phyloP scores from a whole-genome alignment of 2,797 vertebrate genomes.

The Nyctalus aviator region DNA sequence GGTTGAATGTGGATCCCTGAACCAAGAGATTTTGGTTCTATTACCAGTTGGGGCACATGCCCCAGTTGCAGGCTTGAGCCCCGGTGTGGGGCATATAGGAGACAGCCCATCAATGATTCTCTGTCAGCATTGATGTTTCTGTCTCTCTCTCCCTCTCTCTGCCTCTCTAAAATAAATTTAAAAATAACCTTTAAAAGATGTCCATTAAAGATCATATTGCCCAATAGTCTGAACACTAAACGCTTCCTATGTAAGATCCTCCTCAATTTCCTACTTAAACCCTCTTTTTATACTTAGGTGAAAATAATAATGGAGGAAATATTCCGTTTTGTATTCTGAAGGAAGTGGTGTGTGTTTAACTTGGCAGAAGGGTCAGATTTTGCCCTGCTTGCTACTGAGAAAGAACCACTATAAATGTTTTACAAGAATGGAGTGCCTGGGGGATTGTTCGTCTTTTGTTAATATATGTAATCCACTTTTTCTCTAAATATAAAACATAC shows the following conservation, averaged over 20 bases:
- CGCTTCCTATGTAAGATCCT: not conserved
- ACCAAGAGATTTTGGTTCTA: no score
- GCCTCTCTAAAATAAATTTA: no score
- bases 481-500: conserved; percentile 3
- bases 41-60: no score
- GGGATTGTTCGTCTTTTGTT: not conserved
- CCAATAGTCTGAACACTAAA: not conserved
- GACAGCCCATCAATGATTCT: no score
- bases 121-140: no score
- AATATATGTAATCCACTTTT: not conserved
- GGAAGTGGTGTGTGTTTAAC: not conserved
- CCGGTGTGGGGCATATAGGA: no score
- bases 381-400: not conserved
- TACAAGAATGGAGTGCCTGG: not conserved
- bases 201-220: no score
- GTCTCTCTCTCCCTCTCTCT: no score
- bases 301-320: not conserved
- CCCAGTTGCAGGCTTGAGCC: no score
- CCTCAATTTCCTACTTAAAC: not conserved
- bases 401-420: not conserved
- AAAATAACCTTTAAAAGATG: no score
- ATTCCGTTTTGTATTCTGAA: not conserved
- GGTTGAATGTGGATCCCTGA: no score
- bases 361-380: not conserved
- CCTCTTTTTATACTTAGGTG: not conserved